These are phyloP conservation scores for Spodoptera frugiperda DNA, from an alignment of 1,140 invertebrate genomes.

Conservation along the genomic window DNA sequence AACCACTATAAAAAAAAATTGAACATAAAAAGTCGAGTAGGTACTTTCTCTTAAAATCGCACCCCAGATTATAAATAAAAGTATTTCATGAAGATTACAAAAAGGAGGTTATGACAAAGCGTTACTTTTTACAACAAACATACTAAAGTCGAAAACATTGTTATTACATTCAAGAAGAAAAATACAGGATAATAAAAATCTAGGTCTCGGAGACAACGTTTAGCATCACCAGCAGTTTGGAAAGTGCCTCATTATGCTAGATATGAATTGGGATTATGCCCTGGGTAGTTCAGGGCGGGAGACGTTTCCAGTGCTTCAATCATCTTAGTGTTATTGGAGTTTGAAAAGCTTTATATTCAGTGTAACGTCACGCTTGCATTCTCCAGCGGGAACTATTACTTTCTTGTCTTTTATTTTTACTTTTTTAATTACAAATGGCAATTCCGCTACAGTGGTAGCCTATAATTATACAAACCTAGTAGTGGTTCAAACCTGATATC, in stretches of 20 bases:
- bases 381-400: too few species aligned
- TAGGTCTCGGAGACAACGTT: constrained; percentile 26
- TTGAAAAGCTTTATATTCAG: too few species aligned
- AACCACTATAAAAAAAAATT: constrained; percentile 1
- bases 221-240: constrained; percentile 18
- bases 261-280: constrained; percentile 32
- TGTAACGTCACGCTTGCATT: too few species aligned
- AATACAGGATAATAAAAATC: constrained; percentile 18
- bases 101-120: constrained; percentile 14
- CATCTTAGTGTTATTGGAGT: too few species aligned
- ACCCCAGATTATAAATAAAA: neutral
- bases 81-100: constrained; percentile 23
- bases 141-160: constrained; percentile 9
- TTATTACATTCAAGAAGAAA: constrained; percentile 10
- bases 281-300: neutral
- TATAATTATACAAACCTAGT: too few species aligned
- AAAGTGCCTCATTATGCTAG: constrained; percentile 14
- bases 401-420: too few species aligned
- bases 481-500: too few species aligned
- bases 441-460: too few species aligned
- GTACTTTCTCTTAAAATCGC: neutral
- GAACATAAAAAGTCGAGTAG: neutral
- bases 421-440: too few species aligned
- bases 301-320: neutral
- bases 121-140: constrained; percentile 22